phyloP scores from a whole-genome alignment of 2,113 vertebrate species.

The Pomatorhinus ruficollis region DNA sequence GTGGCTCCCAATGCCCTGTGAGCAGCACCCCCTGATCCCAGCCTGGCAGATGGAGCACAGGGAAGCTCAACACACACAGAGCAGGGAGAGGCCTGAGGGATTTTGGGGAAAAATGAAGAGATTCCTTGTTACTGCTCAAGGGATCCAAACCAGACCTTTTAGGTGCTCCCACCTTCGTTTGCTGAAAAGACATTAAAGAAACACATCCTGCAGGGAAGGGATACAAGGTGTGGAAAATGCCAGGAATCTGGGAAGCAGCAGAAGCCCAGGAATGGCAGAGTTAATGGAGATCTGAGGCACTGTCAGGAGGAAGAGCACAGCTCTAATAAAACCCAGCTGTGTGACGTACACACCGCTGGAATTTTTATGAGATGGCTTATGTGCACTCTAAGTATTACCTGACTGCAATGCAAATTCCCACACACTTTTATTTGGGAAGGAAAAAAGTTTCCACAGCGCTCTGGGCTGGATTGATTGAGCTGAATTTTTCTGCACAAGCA shows the following conservation, averaged over 20 bases:
- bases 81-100: background rate
- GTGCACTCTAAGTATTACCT: conserved; percentile 36
- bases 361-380: conserved; percentile 66
- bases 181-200: background rate
- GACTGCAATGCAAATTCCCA: conserved; percentile 58
- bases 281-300: conserved; percentile 45
- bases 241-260: conserved; percentile 42
- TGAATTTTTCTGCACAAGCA: background rate
- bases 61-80: background rate
- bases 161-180: background rate
- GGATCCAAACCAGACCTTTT: background rate
- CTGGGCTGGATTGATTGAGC: background rate
- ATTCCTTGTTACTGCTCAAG: background rate
- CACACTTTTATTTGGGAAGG: background rate
- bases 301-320: conserved; percentile 57
- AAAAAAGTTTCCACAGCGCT: background rate
- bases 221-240: background rate
- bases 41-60: background rate
- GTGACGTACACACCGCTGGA: conserved; percentile 22
- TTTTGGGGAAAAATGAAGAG: background rate
- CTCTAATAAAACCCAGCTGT: conserved; percentile 52
- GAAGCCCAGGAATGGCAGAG: conserved; percentile 43
- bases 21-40: background rate
- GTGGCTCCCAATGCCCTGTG: fast-evolving
- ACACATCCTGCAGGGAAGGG: conserved; percentile 7